These are phyloP conservation scores for Cyprinella venusta DNA, from an alignment of 2,797 vertebrate species.

Conservation along the genomic window DNA sequence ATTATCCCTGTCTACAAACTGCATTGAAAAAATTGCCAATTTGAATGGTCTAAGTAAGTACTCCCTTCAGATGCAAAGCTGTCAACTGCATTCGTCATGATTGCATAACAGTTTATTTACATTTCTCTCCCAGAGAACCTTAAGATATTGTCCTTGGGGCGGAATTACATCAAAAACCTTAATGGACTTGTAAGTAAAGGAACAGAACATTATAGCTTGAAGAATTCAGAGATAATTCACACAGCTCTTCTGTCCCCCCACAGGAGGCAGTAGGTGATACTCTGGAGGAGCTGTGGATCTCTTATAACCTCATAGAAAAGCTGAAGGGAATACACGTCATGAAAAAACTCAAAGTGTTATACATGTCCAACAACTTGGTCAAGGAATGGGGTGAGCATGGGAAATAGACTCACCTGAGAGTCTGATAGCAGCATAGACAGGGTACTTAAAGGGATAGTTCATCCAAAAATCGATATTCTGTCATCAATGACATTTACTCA, in stretches of 20 bases:
- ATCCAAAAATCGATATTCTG: background rate
- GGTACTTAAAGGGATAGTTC: background rate
- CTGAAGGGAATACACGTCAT: conserved; percentile 91
- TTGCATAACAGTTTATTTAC: conserved; percentile 13
- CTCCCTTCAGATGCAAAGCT: conserved; percentile 11
- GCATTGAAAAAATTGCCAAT: conserved; percentile 97
- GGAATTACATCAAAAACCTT: conserved; percentile 95
- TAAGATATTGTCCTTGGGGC: conserved; percentile 92
- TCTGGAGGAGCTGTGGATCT: conserved; percentile 95
- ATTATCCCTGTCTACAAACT: conserved; percentile 95
- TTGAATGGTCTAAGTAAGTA: conserved; percentile 94
- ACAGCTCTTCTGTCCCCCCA: conserved; percentile 52
- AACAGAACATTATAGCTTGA: background rate
- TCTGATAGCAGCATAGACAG: background rate
- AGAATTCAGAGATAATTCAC: background rate
- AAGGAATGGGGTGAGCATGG: conserved; percentile 93
- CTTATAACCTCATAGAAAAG: conserved; percentile 96
- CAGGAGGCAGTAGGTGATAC: conserved; percentile 93
- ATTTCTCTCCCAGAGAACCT: conserved; percentile 84
- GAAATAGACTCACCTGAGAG: background rate
- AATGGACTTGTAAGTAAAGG: conserved; percentile 86
- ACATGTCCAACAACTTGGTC: conserved; percentile 97
- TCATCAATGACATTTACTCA: background rate
- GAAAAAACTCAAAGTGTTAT: conserved; percentile 92
- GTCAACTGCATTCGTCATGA: background rate